These are phyloP conservation scores for Druon quercuslanigerum DNA, from an alignment of 1,140 invertebrate genomes.

Conservation along the genomic window DNA sequence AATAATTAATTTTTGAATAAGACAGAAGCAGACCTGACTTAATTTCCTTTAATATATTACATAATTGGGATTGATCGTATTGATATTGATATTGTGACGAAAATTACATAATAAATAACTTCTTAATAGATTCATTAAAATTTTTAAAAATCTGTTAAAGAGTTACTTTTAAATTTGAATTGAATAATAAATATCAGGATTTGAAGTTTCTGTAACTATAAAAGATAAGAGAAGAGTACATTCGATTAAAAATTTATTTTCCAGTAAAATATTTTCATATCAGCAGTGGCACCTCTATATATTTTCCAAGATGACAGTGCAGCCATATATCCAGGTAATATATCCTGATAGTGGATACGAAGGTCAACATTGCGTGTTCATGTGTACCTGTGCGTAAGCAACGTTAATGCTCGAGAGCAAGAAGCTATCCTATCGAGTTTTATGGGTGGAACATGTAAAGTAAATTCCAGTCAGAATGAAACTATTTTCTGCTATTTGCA, in stretches of 20 bases:
- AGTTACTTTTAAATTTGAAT: too few species aligned
- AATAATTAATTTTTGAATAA: too few species aligned
- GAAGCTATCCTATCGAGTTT: constrained; percentile 6
- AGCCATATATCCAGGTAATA: constrained; percentile 5
- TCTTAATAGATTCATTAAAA: too few species aligned
- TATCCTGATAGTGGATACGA: not conserved
- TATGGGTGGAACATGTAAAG: constrained; percentile 1
- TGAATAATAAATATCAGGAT: too few species aligned
- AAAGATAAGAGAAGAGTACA: not conserved
- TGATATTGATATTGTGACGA: too few species aligned
- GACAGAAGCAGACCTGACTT: too few species aligned
- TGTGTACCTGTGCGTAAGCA: not conserved
- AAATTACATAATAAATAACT: too few species aligned
- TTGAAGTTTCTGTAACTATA: too few species aligned
- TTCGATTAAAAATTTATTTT: not conserved
- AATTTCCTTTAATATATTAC: too few species aligned
- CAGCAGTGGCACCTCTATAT: constrained; percentile 3
- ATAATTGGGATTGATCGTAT: too few species aligned
- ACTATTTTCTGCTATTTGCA: not conserved
- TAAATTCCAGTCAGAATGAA: not conserved
- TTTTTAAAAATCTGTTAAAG: too few species aligned
- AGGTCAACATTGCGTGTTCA: constrained; percentile 1
- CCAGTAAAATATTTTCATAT: constrained; percentile 11
- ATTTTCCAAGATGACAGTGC: not conserved
- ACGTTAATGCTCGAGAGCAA: not conserved